Evolutionary conservation across 2,797 vertebrate genomes (phyloP).

Genomic region (Poeciliopsis infans): DNA sequence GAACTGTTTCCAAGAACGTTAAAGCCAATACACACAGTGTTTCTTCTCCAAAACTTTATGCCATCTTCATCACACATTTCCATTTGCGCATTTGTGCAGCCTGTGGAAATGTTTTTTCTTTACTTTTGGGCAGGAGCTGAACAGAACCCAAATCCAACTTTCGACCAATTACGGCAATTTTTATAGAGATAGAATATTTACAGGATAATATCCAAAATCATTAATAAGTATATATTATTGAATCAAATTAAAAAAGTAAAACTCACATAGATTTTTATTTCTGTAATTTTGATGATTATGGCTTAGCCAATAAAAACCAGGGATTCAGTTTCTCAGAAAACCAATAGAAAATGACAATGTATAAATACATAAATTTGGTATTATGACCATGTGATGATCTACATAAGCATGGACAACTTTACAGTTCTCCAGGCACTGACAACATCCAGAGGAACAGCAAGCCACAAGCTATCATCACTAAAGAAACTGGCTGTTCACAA

Average conservation of each 20-base stretch:
- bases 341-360: neutral
- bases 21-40: conserved; percentile 17
- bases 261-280: neutral
- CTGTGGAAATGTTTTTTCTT: conserved; percentile 30
- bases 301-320: neutral
- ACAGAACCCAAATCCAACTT: conserved; percentile 28
- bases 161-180: neutral
- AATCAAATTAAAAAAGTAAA: neutral
- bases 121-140: conserved; percentile 23
- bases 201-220: neutral
- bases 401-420: neutral
- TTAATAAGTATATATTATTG: neutral
- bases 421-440: neutral
- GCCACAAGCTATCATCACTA: neutral
- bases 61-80: conserved; percentile 32
- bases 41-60: conserved; percentile 23
- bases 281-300: neutral
- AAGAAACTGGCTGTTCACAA: neutral
- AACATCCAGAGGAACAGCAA: neutral
- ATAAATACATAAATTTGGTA: neutral
- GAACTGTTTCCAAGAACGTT: conserved; percentile 30
- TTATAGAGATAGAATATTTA: neutral
- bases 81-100: conserved; percentile 29
- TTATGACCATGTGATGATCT: neutral
- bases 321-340: neutral